phyloP scores from a whole-genome alignment of 2,888 invertebrate genomes.

The Cosmia trapezina region DNA sequence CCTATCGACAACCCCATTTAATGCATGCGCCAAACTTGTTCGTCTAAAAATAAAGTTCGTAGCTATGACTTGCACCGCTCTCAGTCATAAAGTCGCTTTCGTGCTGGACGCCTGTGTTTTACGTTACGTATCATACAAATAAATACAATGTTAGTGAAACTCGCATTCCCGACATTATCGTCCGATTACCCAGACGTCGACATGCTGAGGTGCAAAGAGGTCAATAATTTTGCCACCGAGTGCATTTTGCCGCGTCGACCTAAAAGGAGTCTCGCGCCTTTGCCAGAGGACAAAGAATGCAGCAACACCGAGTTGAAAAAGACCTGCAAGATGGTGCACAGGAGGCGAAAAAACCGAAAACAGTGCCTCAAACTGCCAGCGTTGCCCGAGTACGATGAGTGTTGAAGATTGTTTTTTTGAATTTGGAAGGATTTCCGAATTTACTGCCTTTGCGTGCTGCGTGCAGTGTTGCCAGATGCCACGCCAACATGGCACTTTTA shows the following conservation, averaged over 20 bases:
- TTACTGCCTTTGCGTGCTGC: slow-evolving; percentile 53
- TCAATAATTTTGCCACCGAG: slow-evolving; percentile 81
- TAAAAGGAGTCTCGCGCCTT: slow-evolving; percentile 80
- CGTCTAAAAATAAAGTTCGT: slow-evolving; percentile 64
- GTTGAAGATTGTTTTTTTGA: slow-evolving; percentile 71
- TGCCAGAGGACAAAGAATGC: slow-evolving; percentile 86
- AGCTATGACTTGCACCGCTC: slow-evolving; percentile 59
- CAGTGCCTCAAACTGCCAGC: slow-evolving; percentile 81
- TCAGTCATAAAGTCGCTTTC: slow-evolving; percentile 69
- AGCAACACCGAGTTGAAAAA: slow-evolving; percentile 80
- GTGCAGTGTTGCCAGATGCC: slow-evolving; percentile 59
- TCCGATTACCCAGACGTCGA: slow-evolving; percentile 81
- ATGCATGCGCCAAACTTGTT: slow-evolving; percentile 64
- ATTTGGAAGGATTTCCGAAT: slow-evolving; percentile 52
- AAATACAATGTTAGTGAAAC: slow-evolving; percentile 81
- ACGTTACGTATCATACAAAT: slow-evolving; percentile 62
- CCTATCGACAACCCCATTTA: slow-evolving; percentile 64
- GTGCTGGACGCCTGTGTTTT: slow-evolving; percentile 73
- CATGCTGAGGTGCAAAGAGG: slow-evolving; percentile 82
- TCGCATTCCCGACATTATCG: slow-evolving; percentile 75
- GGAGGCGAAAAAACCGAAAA: slow-evolving; percentile 79
- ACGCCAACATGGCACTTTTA: slow-evolving; percentile 38
- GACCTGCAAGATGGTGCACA: slow-evolving; percentile 74
- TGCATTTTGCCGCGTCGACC: slow-evolving; percentile 82
- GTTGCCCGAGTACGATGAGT: slow-evolving; percentile 83